A percentile compares a stretch with the other conserved stretches of the same genome.
Conservation (phyloP, 1,140 invertebrate genomes). For the Drosophila trapezifrons region DNA sequence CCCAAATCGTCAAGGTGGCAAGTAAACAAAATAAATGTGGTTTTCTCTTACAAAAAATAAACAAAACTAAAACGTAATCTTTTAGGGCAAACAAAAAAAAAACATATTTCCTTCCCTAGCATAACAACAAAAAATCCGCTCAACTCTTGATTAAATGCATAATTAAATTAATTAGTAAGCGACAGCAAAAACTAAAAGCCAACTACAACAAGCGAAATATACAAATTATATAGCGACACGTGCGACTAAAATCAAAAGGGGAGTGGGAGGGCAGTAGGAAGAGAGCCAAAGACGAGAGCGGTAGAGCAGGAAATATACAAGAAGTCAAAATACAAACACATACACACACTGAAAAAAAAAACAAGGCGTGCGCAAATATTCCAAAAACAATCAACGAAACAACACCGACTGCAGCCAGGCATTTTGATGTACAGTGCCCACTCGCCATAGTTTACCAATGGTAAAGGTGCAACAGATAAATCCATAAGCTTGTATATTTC, state of each 20-base stretch:
- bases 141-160: conserved; percentile 32
- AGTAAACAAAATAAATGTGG: background rate
- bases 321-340: conserved; percentile 47
- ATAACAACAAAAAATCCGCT: background rate
- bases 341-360: conserved; percentile 12
- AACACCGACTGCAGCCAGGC: conserved; percentile 15
- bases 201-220: background rate
- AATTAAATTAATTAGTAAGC: conserved; percentile 55
- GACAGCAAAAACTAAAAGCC: background rate
- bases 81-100: background rate
- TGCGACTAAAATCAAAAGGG: conserved; percentile 43
- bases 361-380: conserved; percentile 25
- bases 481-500: too few species aligned
- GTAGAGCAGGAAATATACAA: conserved; percentile 66
- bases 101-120: background rate
- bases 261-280: background rate
- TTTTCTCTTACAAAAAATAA: background rate
- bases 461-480: background rate
- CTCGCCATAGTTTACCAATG: background rate
- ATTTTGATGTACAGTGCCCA: background rate
- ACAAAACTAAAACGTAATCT: conserved; percentile 4
- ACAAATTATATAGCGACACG: conserved; percentile 51
- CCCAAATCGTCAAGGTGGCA: too few species aligned
- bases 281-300: conserved; percentile 6
- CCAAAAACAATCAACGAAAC: conserved; percentile 25